Base-by-base conservation (phyloP, 2,888 invertebrate species). In the Nymphalis c-album region DNA sequence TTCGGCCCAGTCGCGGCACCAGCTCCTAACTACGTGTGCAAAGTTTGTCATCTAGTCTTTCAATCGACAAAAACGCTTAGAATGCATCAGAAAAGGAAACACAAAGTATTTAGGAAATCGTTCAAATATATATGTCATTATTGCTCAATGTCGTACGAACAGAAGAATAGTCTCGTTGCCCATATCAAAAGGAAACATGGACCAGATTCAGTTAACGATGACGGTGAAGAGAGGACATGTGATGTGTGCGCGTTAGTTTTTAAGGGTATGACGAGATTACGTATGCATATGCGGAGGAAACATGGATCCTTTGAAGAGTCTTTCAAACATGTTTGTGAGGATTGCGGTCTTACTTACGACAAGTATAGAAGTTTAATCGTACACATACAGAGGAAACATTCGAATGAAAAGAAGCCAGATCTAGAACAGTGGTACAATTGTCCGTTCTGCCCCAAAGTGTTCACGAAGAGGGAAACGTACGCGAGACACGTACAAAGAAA, bases 201-300 rank as follows among this genome's bases (percentile, higher is more conserved):
- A 0, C 88, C 90, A 0, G 74, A 85, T 59, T 74, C 86, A 0
- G 73, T 74, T 2, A 78, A 79, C 2, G 86, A 90, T 50, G 91
- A 90, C 59, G 75, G 76, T 18, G 80, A 84, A 55, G 90, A 91
- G 67, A 73, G 81, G 13, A 84, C 88, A 0, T 91, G 92, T 73
- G 91, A 92, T 2, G 79, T 90, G 1, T 92, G 92, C 63, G 85
- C 89, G 4, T 71, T 91, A 69, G 91, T 91, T 16, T 91, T 92
- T 57, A 90, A 91, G 81, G 92, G 92, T 0, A 80, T 77, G 63
- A 71, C 82, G 0, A 77, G 92, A 20, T 77, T 92, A 67, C 75
- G 91, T 0, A 87, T 91, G 88, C 92, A 92, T 63, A 91, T 91
- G 91, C 75, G 86, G 40, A 78, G 92, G 48, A 91, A 90, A 62